Base-by-base conservation (phyloP, 1,140 invertebrate species). In the Eumaeus atala region DNA sequence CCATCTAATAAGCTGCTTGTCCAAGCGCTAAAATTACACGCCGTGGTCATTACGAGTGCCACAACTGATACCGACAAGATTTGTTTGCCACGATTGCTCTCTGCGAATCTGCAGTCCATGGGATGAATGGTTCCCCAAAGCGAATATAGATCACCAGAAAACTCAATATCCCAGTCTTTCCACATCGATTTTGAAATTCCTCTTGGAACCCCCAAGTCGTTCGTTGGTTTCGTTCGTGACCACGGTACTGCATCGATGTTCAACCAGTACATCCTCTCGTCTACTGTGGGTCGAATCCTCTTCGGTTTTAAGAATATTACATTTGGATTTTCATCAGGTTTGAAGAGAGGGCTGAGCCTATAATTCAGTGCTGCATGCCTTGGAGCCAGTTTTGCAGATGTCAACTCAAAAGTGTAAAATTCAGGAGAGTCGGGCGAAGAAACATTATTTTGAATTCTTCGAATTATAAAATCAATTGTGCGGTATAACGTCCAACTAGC, bases 161-260 rank as follows among this genome's bases (percentile, higher is more conserved):
- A 91, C 72, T 91, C 91, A 2, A 91, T 87, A 61, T 91, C 89
- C 88, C 89, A 92, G 54, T 90, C 87, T 64, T 90, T 89, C 84
- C 90, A 79, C 72, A 82, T 70, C 1, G 87, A 83, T 16, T 78
- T 70, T 0, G 87, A 78, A 37, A 83, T 74, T 51, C 79, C 80
- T 54, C 89, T 77, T 16, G 84, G 78, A 11, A 87, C 74, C 12
- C 88, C 88, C 3, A 87, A 66, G 48, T 87, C 87, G 56, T 90
- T 90, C 1, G 74, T 61, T 3, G 77, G 62, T 58, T 78, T 89
- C 68, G 89, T 80, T 28, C 89, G 70, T 47, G 88, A 89, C 89
- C 89, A 90, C 0, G 89, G 86, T 9, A 89, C 77, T 9, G 67
- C 64, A 56, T 89, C 82, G 54, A 88, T 74, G 65, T 89, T 87